Percentiles rank a stretch among this genome's conserved stretches.
phyloP scores from a whole-genome alignment of 2,888 invertebrate genomes.

The Idaea straminata region DNA sequence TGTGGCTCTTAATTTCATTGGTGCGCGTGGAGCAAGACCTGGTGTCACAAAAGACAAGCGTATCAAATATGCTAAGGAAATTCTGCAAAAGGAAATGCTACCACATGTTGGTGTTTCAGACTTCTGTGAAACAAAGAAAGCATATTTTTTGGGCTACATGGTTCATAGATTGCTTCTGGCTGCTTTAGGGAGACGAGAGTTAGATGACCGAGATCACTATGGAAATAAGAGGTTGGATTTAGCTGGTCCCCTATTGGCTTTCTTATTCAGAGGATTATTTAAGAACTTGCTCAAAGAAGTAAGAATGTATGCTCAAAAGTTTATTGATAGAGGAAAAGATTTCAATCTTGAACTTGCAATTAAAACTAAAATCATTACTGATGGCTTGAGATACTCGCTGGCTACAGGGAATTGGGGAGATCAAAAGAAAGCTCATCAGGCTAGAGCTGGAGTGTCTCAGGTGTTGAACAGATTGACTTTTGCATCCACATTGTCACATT shows the following conservation, averaged over 20 bases:
- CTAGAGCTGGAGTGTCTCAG: slow-evolving; percentile 97
- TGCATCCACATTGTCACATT: slow-evolving; percentile 98
- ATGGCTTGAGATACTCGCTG: slow-evolving; percentile 97
- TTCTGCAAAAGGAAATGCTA: slow-evolving; percentile 99
- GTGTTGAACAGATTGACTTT: slow-evolving; percentile 99
- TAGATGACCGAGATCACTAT: slow-evolving; percentile 99
- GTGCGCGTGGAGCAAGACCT: slow-evolving; percentile 97
- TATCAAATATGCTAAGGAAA: slow-evolving; percentile 99
- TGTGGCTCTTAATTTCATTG: slow-evolving; percentile 99
- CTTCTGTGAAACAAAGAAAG: slow-evolving; percentile 99
- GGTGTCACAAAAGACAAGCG: slow-evolving; percentile 99
- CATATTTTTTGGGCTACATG: slow-evolving; percentile 99
- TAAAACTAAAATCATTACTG: slow-evolving; percentile 98
- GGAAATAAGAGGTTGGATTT: slow-evolving; percentile 99
- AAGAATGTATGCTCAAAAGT: slow-evolving; percentile 98
- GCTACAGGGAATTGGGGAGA: slow-evolving; percentile 99
- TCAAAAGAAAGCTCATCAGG: slow-evolving; percentile 99
- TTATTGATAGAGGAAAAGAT: slow-evolving; percentile 99
- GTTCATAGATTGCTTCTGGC: slow-evolving; percentile 97
- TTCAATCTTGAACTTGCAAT: slow-evolving; percentile 98
- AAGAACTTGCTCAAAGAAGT: slow-evolving; percentile 98
- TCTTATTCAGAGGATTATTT: slow-evolving; percentile 97
- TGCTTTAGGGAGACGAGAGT: slow-evolving; percentile 95
- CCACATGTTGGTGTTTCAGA: slow-evolving; percentile 99
- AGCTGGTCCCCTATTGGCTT: slow-evolving; percentile 97